Percentiles rank a stretch among this genome's conserved stretches.
These are phyloP conservation scores for Euplexia lucipara DNA, from an alignment of 2,888 invertebrate genomes.

Conservation along the genomic window DNA sequence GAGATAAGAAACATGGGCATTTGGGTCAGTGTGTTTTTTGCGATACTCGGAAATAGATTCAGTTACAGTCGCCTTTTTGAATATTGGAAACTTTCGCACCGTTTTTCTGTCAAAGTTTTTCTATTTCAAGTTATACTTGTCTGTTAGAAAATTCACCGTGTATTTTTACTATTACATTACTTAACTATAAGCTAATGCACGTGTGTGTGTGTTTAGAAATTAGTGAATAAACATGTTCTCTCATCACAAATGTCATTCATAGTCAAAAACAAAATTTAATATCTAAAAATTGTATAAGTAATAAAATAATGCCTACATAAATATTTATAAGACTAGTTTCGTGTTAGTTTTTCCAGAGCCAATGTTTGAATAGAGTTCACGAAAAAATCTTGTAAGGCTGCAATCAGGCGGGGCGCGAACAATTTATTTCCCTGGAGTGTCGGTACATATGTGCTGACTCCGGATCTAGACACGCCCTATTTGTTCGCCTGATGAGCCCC, in stretches of 20 bases:
- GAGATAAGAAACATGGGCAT: slow-evolving; percentile 69
- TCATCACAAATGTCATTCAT: neutral
- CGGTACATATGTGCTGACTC: slow-evolving; percentile 85
- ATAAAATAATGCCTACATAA: neutral
- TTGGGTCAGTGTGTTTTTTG: slow-evolving; percentile 62
- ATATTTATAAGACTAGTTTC: slow-evolving; percentile 25
- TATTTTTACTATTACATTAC: fast-evolving
- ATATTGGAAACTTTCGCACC: slow-evolving; percentile 5
- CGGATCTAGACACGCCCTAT: slow-evolving; percentile 84
- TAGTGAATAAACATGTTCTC: neutral
- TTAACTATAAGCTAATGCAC: neutral
- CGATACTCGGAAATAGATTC: slow-evolving; percentile 41
- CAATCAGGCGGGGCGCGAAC: slow-evolving; percentile 81
- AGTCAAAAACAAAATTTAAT: neutral
- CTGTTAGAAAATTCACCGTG: neutral
- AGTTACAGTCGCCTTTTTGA: slow-evolving; percentile 13
- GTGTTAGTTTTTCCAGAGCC: slow-evolving; percentile 34
- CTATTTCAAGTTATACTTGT: neutral
- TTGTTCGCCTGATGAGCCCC: slow-evolving; percentile 83
- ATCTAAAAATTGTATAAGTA: neutral
- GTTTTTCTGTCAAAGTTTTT: slow-evolving; percentile 9
- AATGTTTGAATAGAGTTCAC: slow-evolving; percentile 58
- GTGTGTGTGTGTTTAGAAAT: too few relatives aligned
- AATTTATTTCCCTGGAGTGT: slow-evolving; percentile 88
- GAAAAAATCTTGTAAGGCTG: slow-evolving; percentile 82